These are phyloP conservation scores for Ypsolopha sequella DNA, from an alignment of 2,888 invertebrate species.

Conservation along the genomic window DNA sequence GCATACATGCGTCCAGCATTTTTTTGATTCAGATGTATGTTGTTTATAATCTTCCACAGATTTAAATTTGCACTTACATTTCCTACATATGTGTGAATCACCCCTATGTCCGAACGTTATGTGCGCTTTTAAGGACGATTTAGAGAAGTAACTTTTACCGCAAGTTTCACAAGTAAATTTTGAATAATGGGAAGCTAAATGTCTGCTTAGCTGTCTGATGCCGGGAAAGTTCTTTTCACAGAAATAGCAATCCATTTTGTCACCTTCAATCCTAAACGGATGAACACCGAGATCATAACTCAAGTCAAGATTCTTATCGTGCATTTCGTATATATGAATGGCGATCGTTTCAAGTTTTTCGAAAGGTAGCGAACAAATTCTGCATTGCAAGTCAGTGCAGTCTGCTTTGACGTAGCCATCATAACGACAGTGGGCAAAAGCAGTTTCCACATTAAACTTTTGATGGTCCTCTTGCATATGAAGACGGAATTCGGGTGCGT, in stretches of 20 bases:
- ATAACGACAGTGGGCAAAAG: conserved; percentile 12
- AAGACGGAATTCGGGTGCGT: conserved; percentile 21
- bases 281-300: conserved; percentile 16
- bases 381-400: conserved; percentile 22
- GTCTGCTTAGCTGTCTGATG: conserved; percentile 23
- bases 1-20: conserved; percentile 4
- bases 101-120: conserved; percentile 8
- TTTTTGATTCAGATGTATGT: conserved; percentile 4
- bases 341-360: conserved; percentile 15
- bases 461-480: conserved; percentile 24
- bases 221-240: conserved; percentile 19
- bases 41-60: conserved; percentile 1
- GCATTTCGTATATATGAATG: conserved; percentile 16
- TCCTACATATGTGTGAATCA: conserved; percentile 10
- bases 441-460: conserved; percentile 12
- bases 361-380: conserved; percentile 16
- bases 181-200: conserved; percentile 24
- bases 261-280: conserved; percentile 19
- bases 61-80: conserved; percentile 8
- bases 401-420: conserved; percentile 20
- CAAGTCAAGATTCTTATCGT: conserved; percentile 12
- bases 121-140: conserved; percentile 18
- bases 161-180: conserved; percentile 27
- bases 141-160: conserved; percentile 22
- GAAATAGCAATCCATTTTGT: conserved; percentile 17